These are phyloP conservation scores for Tetragonisca angustula DNA, from an alignment of 2,888 invertebrate species.

Conservation along the genomic window DNA sequence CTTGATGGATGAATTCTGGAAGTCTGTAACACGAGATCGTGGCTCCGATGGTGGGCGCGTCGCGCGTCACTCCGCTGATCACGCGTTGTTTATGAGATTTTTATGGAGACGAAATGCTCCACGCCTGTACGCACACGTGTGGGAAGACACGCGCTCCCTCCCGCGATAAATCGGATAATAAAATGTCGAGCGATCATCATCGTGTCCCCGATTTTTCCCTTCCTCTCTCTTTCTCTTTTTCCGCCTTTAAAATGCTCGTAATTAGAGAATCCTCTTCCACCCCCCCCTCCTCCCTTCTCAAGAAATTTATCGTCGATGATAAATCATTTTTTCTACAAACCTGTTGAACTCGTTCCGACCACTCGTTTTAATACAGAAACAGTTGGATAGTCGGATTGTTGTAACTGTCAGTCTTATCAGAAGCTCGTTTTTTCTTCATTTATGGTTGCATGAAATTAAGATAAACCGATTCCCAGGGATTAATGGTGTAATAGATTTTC, in stretches of 20 bases:
- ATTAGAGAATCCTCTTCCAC: not conserved
- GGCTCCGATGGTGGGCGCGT: slow-evolving; percentile 32
- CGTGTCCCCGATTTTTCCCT: not conserved
- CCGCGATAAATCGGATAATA: slow-evolving; percentile 69
- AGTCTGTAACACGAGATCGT: slow-evolving; percentile 75
- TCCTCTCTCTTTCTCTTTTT: slow-evolving; percentile 1
- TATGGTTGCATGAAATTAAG: not conserved
- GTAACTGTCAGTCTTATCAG: not conserved
- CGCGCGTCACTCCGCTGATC: slow-evolving; percentile 60
- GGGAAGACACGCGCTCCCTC: slow-evolving; percentile 58
- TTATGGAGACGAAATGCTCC: slow-evolving; percentile 76
- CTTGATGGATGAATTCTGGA: slow-evolving; percentile 77
- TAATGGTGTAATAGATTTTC: not conserved
- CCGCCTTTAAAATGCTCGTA: not conserved
- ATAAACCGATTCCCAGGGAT: not conserved
- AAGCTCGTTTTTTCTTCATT: not conserved
- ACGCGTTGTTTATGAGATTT: slow-evolving; percentile 79
- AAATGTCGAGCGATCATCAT: slow-evolving; percentile 58
- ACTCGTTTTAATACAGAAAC: not conserved
- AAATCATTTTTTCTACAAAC: slow-evolving; percentile 29
- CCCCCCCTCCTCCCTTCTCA: too few species aligned
- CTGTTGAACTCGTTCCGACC: slow-evolving; percentile 40
- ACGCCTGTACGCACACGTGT: not conserved
- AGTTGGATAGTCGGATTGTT: not conserved
- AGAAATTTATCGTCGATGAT: slow-evolving; percentile 14